Conservation (phyloP, 2,797 vertebrate species). For the Apogon talboti region DNA sequence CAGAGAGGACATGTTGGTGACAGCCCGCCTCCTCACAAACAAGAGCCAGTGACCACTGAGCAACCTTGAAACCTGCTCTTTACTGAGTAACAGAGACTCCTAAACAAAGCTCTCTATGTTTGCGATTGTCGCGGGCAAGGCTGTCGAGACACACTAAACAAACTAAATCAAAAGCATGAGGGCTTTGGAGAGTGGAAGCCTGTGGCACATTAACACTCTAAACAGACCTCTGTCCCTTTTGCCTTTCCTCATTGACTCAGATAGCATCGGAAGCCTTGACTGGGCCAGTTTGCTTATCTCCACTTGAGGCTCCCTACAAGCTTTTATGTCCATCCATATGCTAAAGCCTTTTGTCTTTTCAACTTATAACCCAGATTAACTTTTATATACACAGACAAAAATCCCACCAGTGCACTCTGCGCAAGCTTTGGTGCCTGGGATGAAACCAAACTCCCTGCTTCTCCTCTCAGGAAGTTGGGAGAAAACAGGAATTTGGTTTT, state of each 20-base stretch:
- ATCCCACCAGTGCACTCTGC: constrained; percentile 36
- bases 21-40: constrained; percentile 19
- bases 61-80: constrained; percentile 52
- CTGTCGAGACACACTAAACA: constrained; percentile 51
- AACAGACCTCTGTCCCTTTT: constrained; percentile 42
- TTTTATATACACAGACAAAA: constrained; percentile 71
- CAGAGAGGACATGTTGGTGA: constrained; percentile 33
- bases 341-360: constrained; percentile 59
- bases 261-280: constrained; percentile 43
- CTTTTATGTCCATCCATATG: constrained; percentile 53
- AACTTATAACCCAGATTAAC: constrained; percentile 67
- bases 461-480: constrained; percentile 56
- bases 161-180: constrained; percentile 54
- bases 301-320: constrained; percentile 24
- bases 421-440: constrained; percentile 32
- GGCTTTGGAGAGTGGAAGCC: constrained; percentile 29
- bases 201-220: constrained; percentile 53
- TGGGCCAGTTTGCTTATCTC: constrained; percentile 45
- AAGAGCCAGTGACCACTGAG: constrained; percentile 5
- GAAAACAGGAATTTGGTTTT: constrained; percentile 62
- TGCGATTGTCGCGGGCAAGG: constrained; percentile 33
- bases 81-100: constrained; percentile 53
- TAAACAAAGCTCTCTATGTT: constrained; percentile 62
- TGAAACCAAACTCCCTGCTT: constrained; percentile 43
- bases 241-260: constrained; percentile 41